phyloP scores from a whole-genome alignment of 64 coral and sea anemone genomes.

The Porites lutea region DNA sequence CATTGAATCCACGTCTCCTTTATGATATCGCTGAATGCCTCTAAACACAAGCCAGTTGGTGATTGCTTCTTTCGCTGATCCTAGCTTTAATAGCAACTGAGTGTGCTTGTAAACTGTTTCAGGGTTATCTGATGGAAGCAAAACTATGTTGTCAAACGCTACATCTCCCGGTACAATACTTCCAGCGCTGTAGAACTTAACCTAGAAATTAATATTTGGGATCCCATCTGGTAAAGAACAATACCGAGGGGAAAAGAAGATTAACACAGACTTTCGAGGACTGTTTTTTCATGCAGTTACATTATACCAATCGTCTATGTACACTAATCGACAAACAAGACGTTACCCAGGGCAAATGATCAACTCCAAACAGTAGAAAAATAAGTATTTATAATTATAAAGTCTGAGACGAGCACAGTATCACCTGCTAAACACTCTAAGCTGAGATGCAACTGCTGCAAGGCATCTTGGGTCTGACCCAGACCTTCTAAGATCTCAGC shows the following conservation, averaged over 20 bases:
- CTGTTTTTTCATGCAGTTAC: too few relatives aligned
- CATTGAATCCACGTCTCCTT: background rate
- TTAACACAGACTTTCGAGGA: too few relatives aligned
- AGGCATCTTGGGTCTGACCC: constrained; percentile 51
- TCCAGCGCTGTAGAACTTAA: too few relatives aligned
- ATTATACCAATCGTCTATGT: too few relatives aligned
- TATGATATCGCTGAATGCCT: background rate
- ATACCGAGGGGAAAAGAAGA: too few relatives aligned
- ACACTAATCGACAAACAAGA: too few relatives aligned
- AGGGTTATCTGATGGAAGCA: constrained; percentile 12
- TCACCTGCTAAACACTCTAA: constrained; percentile 28
- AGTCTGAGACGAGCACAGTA: background rate
- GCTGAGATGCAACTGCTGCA: constrained; percentile 47
- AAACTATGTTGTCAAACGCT: too few relatives aligned
- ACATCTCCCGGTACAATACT: background rate
- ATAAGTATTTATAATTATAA: too few relatives aligned
- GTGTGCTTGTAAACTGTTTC: constrained; percentile 32
- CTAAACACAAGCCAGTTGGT: constrained; percentile 46
- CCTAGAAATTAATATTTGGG: too few relatives aligned
- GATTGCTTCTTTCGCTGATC: constrained; percentile 6
- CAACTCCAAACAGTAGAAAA: too few relatives aligned
- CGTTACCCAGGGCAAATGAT: too few relatives aligned
- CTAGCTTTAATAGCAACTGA: constrained; percentile 11
- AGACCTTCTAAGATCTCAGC: constrained; percentile 28
- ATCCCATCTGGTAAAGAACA: too few relatives aligned